Base-by-base conservation (phyloP, 2,113 vertebrate genomes). In the Geococcyx californianus region DNA sequence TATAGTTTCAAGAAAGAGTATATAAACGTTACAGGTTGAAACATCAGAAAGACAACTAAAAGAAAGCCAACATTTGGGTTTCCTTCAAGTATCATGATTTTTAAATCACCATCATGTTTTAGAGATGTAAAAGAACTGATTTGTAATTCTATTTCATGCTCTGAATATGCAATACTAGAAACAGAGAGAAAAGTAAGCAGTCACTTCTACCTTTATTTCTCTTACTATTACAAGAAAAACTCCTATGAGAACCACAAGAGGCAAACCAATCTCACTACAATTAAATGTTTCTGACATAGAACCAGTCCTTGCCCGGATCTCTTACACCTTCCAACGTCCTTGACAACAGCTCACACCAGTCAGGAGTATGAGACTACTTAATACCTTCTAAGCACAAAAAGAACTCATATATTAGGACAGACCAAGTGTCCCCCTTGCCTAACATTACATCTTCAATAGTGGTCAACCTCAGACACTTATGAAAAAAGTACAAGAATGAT, bases 11-110 rank as follows among this genome's bases (percentile, higher is more conserved):
- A 75, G 60, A 74, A 86, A 60, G 21, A 87, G 87, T 72, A 84
- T 72, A 59, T 10, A 44, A 94, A 92, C 4, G 4, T 81, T 7
- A 4, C 12, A 33, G 47, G 63, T 16, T 60, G 38, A 86, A 95
- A 90, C 42, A 75, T 63, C 52, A 84, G 47, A 81, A 96, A 80
- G 21, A 66, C 75, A 93, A 97, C 93, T 59, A 86, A 85, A 83
- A 92, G 36, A 76, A 81, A 59, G 18, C 1, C 3, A 93, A 64
- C 13, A 34, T 86, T 67, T 86, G 51, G 83, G 90, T 94, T 88
- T 81, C 68, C 68, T 92, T 89, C 21, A 78, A 78, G 29, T 81
- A 81, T 52, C 47, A 42, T 13, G 19, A 75, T 90, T 94, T 95
- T 86, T 82, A 89, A 94, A 84, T 68, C 60, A 94, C 72, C 9